Conservation (phyloP, 2,888 invertebrate species). For the Acleris sparsana region DNA sequence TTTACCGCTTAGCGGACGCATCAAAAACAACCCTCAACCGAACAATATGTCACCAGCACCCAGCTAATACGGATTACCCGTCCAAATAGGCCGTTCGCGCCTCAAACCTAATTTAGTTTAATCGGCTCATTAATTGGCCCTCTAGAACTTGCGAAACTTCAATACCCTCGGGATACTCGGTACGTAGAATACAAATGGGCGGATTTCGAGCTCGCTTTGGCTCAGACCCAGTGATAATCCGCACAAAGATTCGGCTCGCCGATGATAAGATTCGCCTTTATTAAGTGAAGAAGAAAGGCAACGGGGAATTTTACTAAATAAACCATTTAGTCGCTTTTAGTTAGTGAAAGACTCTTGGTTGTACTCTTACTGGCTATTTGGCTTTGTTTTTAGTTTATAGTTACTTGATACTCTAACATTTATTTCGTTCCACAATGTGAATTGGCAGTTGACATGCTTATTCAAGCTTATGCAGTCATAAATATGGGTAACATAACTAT, state of each 20-base stretch:
- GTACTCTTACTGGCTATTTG: not conserved
- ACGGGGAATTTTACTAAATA: conserved; percentile 5
- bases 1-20: conserved; percentile 22
- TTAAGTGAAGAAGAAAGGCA: conserved; percentile 28
- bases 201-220: conserved; percentile 51
- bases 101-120: conserved; percentile 74
- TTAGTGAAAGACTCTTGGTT: conserved; percentile 1
- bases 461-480: no score
- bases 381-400: no score
- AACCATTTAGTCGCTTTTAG: conserved; percentile 6
- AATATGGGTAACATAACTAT: no score
- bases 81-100: conserved; percentile 63
- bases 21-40: conserved; percentile 38
- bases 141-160: conserved; percentile 67
- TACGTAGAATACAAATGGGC: conserved; percentile 64
- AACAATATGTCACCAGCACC: conserved; percentile 41
- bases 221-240: conserved; percentile 38
- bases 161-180: conserved; percentile 58
- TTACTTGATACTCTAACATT: no score
- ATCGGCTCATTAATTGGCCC: conserved; percentile 77
- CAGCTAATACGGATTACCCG: conserved; percentile 40
- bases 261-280: conserved; percentile 34
- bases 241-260: conserved; percentile 28
- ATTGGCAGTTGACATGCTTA: no score
- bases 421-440: no score